A percentile compares a stretch with the other conserved stretches of the same genome.
phyloP scores from a whole-genome alignment of 2,113 vertebrate species.

The Chamaetylas fuelleborni region DNA sequence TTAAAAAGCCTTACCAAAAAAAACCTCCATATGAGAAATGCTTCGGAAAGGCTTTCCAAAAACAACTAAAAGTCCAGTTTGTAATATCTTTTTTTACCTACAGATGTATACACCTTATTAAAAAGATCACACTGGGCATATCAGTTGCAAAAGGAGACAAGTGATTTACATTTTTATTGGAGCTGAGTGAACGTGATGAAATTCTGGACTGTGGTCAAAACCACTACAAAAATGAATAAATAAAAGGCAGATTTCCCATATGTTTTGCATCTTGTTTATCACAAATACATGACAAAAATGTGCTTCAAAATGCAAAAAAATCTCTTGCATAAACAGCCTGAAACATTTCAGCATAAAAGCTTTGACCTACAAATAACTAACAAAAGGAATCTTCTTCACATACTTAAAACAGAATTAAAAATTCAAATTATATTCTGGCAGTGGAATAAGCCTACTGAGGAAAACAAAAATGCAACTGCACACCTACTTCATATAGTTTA shows the following conservation, averaged over 20 bases:
- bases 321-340: neutral
- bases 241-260: neutral
- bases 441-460: neutral
- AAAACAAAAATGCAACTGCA: neutral
- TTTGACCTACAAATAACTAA: neutral
- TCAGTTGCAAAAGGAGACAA: neutral
- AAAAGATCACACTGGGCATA: neutral
- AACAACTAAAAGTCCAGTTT: neutral
- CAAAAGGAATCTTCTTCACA: neutral
- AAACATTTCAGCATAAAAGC: neutral
- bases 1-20: neutral
- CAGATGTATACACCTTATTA: neutral
- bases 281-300: neutral
- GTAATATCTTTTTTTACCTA: neutral
- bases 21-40: neutral
- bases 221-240: neutral
- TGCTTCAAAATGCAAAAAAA: neutral
- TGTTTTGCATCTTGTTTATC: neutral
- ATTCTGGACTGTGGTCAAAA: neutral
- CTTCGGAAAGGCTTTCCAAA: neutral
- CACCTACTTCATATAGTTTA: neutral
- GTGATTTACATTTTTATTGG: neutral
- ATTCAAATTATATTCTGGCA: neutral
- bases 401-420: conserved; percentile 6
- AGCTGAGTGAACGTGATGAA: neutral